Conservation (phyloP, 2,797 vertebrate species). For the Melanotaenia nigrans region DNA sequence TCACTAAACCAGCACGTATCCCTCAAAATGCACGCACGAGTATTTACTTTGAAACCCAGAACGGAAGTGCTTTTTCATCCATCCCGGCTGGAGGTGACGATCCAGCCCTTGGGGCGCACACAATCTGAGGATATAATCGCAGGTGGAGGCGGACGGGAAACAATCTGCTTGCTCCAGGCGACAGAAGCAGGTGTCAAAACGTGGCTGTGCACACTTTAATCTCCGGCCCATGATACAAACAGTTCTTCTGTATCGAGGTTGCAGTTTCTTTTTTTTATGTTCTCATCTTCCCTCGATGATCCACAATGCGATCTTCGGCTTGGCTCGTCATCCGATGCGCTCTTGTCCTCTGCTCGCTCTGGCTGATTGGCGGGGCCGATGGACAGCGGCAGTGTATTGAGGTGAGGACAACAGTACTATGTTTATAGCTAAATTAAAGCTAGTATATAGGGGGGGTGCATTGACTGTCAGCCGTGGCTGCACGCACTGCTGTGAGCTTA, state of each 20-base stretch:
- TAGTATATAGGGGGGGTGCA: not conserved
- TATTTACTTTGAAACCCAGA: constrained; percentile 37
- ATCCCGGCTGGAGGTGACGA: not conserved
- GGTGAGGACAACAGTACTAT: constrained; percentile 71
- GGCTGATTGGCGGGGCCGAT: constrained; percentile 46
- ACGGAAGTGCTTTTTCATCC: not conserved
- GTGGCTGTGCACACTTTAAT: not conserved
- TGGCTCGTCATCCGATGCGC: constrained; percentile 63
- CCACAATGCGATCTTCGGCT: constrained; percentile 67
- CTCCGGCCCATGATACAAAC: not conserved
- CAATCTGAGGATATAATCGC: constrained; percentile 64
- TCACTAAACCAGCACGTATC: too few species aligned
- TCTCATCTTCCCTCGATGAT: constrained; percentile 8
- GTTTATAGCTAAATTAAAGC: not conserved
- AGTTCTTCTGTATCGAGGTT: not conserved
- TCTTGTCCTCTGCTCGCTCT: constrained; percentile 71
- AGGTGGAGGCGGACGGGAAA: constrained; percentile 63
- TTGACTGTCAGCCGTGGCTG: not conserved
- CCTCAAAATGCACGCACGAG: accelerated
- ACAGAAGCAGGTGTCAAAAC: constrained; percentile 26
- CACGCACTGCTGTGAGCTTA: constrained; percentile 3
- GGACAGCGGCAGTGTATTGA: constrained; percentile 77
- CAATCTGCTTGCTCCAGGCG: constrained; percentile 34
- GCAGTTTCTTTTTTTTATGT: not conserved
- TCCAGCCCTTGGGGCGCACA: constrained; percentile 37